Evolutionary conservation across 2,888 invertebrate genomes (phyloP), one percentile per base, ranked within the genome.

Genomic region (Ferdinandea cuprea): DNA sequence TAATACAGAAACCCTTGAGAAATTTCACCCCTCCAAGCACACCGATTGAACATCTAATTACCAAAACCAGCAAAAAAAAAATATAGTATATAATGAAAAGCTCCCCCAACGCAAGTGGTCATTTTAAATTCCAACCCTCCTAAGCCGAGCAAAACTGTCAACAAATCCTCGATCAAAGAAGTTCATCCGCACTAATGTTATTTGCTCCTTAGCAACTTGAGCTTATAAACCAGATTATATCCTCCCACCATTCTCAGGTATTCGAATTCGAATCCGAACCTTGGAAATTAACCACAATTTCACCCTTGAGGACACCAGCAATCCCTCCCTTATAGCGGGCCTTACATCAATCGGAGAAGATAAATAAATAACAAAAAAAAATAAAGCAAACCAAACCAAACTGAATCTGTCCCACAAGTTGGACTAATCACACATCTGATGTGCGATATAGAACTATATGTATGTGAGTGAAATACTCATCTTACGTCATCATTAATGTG

Each of bases 401-500:
- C 61, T 19, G 46, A n/a, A 50, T 42, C 63, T 25, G 44, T 35
- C 19, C 11, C n/a, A 15, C 56, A 8, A 25, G 5, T 21, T 25
- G 37, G 52, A 30, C 78, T 73, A 79, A 73, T 73, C 73, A 73
- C 19, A 58, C 66, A 74, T 63, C 61, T 74, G n/a, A n/a, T n/a
- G n/a, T n/a, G 71, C 42, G 30, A 19, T 37, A 7, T 37, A 7
- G 25, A 25, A 3, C 11, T 1, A 9, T 28, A 44, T 13, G 15
- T 21, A 25, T 42, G 40, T 17, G 40, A 9, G 35, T 35, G n/a
- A n/a, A n/a, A n/a, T 35, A 58, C 58, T 48, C 50, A 56, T 78
- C 78, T 83, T 78, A 78, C 78, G 78, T 83, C 83, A 78, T 78
- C 78, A 68, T 72, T 83, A 72, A 78, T 77, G 61, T 83, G 77